Base-by-base conservation (phyloP, 2,113 vertebrate species). In the Phalacrocorax aristotelis region DNA sequence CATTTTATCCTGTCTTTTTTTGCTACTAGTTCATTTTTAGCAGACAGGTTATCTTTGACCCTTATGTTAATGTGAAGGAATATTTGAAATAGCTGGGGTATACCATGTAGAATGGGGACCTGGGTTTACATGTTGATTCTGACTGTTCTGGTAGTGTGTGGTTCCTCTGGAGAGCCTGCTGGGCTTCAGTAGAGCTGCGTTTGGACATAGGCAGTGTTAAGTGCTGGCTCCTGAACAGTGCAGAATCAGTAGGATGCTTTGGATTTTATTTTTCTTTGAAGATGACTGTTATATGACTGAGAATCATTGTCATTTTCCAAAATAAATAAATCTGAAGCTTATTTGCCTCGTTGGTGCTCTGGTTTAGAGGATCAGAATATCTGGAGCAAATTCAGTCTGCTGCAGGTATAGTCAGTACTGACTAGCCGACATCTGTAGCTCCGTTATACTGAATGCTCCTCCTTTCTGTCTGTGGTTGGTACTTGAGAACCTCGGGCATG, bases 251-350 rank as follows among this genome's bases (percentile, higher is more conserved):
- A 65, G 46, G 15, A 58, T 62, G 36, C n/a, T 94, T 85, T 80
- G 62, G 62, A 60, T 93, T 90, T 80, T 1, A 2, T 48, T 68
- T 95, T 93, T 82, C 55, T 91, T 96, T 81, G 20, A 84, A 87
- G 46, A 21, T 1, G 4, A 4, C 61, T 89, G 29, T 49, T 93
- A 57, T 0, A 7, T 62, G 44, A 36, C 65, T 82, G 69, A 55
- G 58, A 84, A 61, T 68, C 23, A 6, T 30, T 71, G 57, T 36
- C 11, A 21, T 27, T 91, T 95, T 78, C 58, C 38, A 87, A 82
- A 95, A 52, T 40, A 64, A 64, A 48, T 55, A 66, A 40, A 32
- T 78, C 25, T 75, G 55, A 68, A 72, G n/a, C 40, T 84, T 71
- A 15, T 52, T 94, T 91, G 51, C 57, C 18, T 64, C 60, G 38